Evolutionary conservation across 2,113 vertebrate species (phyloP), one percentile per base, ranked within the genome.

Genomic region (Heloderma charlesbogerti): DNA sequence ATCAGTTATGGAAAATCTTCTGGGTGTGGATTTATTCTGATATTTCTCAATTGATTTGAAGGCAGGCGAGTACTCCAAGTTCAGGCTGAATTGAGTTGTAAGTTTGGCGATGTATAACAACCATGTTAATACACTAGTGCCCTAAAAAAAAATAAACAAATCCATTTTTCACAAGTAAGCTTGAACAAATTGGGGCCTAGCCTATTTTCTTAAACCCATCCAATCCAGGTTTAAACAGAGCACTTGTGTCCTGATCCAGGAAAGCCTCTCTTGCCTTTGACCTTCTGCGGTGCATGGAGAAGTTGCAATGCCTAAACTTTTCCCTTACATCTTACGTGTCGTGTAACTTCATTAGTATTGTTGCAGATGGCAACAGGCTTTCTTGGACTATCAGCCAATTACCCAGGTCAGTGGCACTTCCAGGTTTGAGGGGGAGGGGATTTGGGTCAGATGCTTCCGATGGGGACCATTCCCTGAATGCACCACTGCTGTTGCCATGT

Each of bases 1-100:
- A 92, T 84, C 27, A 40, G 45, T 92, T 90, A 94, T 97, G 89
- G 60, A 95, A 96, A 94, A 96, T 94, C 60, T 51, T 89, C 89
- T 31, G 88, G 89, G 66, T 86, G 89, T 88, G 92, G 91, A 92
- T 96, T 89, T 89, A 29, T 67, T 20, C 66, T 96, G 43, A 22
- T 3, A 92, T 95, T 95, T 94, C 86, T 86, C 90, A 67, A 6
- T 63, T 43, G 0, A 60, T 91, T 54, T 86, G 75, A 66, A 48
- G 27, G 87, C 25, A 31, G 54, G 60, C 63, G 51, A 83, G 25
- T 16, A 20, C 0, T 84, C n/a, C 48, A 60, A 12, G 12, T 16
- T n/a, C 48, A 75, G 34, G 37, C 20, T 88, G 54, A 72, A 86
- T 6, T 43, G 34, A 16, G 18, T 63, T 78, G 29, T 74, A 82